A percentile compares a stretch with the other conserved stretches of the same genome.
These are phyloP conservation scores for Eciton burchellii DNA, from an alignment of 1,140 invertebrate genomes.

Conservation along the genomic window DNA sequence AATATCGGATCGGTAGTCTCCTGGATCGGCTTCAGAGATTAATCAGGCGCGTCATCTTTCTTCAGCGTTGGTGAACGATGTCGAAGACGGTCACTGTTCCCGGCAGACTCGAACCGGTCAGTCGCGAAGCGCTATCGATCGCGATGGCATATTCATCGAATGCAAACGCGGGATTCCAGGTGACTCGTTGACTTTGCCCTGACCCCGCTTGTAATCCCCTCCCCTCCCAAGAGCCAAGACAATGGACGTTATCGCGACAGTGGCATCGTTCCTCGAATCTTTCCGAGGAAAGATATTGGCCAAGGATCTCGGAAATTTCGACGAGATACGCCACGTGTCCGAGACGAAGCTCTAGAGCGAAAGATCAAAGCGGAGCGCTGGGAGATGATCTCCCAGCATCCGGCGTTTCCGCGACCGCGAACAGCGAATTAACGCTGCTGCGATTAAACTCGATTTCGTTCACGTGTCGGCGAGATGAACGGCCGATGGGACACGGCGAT, in stretches of 20 bases:
- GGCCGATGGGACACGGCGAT: not conserved
- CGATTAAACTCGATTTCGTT: conserved; percentile 16
- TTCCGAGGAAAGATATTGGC: no score
- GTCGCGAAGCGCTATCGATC: conserved; percentile 26
- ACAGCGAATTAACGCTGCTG: conserved; percentile 24
- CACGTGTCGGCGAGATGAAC: no score
- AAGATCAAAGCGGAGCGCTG: no score
- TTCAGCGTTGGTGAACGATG: not conserved
- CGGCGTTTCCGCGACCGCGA: no score
- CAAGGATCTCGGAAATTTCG: not conserved
- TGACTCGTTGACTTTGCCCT: conserved; percentile 51
- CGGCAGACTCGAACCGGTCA: not conserved
- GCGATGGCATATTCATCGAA: conserved; percentile 29
- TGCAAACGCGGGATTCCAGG: conserved; percentile 41
- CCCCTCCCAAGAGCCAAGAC: conserved; percentile 14
- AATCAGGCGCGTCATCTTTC: not conserved
- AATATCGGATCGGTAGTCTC: not conserved
- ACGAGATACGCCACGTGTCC: not conserved
- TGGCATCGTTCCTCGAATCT: no score
- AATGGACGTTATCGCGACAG: not conserved
- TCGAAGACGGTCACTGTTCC: conserved; percentile 2
- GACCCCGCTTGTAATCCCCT: conserved; percentile 32
- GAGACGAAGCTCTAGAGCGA: not conserved
- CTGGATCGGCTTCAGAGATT: not conserved
- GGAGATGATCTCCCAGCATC: no score